phyloP scores from a whole-genome alignment of 2,797 vertebrate species.

The Austrolebias charrua region DNA sequence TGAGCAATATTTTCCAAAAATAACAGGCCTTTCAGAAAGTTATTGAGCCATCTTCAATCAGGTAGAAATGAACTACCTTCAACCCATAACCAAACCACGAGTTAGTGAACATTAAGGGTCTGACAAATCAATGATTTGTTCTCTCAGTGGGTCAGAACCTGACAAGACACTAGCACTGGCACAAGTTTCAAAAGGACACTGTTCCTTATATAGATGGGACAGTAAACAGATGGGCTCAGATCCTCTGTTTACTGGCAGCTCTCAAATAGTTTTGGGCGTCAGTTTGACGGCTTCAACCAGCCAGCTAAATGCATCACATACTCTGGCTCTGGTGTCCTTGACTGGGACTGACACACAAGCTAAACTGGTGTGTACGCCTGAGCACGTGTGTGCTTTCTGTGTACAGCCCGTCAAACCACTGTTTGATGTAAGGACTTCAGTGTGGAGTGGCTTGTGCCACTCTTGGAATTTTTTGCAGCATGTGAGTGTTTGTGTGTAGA shows the following conservation, averaged over 20 bases:
- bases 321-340: constrained; percentile 55
- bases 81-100: background rate
- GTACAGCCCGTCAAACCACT: background rate
- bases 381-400: background rate
- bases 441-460: too few relatives aligned
- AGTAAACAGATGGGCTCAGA: constrained; percentile 5
- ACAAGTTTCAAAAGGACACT: too few relatives aligned
- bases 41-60: background rate
- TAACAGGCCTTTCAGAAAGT: too few relatives aligned
- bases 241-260: constrained; percentile 55
- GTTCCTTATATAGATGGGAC: background rate
- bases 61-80: background rate
- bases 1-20: too few relatives aligned
- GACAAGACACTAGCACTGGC: background rate
- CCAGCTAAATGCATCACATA: constrained; percentile 66
- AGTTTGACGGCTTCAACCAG: constrained; percentile 55
- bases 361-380: background rate
- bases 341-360: constrained; percentile 20
- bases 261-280: constrained; percentile 58
- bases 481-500: too few relatives aligned
- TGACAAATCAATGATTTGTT: background rate
- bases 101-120: background rate
- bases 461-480: too few relatives aligned
- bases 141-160: background rate
- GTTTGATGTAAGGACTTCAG: background rate